Percentiles rank a stretch among this genome's conserved stretches.
Conservation (phyloP, 2,888 invertebrate species). For the Himalopsyche japonica region DNA sequence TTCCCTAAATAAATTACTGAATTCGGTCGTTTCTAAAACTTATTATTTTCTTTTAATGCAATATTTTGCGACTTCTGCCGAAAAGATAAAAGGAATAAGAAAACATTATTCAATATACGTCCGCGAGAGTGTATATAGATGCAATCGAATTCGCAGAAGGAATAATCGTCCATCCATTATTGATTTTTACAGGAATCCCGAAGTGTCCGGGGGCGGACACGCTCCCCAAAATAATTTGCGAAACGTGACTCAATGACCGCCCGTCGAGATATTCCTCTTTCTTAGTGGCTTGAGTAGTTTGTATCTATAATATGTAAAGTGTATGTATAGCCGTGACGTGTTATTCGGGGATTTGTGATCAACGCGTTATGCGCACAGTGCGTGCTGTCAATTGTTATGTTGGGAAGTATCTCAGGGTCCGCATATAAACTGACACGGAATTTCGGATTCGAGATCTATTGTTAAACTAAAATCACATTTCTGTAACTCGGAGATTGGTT, state of each 20-base stretch:
- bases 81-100: too few species aligned
- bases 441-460: too few species aligned
- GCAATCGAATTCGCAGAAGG: neutral
- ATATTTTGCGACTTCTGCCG: too few species aligned
- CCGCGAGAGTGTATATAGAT: neutral
- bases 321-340: neutral
- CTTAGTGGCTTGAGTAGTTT: neutral
- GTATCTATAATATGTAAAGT: neutral
- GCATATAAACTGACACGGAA: neutral
- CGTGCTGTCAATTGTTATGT: neutral
- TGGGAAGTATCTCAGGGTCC: neutral
- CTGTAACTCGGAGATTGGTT: too few species aligned
- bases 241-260: conserved; percentile 15
- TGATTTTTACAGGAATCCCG: neutral
- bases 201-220: conserved; percentile 21
- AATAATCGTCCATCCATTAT: neutral
- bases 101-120: too few species aligned
- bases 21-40: too few species aligned
- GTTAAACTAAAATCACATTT: too few species aligned
- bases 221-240: conserved; percentile 22
- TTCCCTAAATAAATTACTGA: too few species aligned
- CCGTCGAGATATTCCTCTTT: neutral
- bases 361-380: neutral
- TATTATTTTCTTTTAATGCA: too few species aligned
- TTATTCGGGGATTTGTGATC: neutral